A percentile compares a stretch with the other conserved stretches of the same genome.
Conservation (phyloP, 2,113 vertebrate species). For the Ploceus nigricollis region DNA sequence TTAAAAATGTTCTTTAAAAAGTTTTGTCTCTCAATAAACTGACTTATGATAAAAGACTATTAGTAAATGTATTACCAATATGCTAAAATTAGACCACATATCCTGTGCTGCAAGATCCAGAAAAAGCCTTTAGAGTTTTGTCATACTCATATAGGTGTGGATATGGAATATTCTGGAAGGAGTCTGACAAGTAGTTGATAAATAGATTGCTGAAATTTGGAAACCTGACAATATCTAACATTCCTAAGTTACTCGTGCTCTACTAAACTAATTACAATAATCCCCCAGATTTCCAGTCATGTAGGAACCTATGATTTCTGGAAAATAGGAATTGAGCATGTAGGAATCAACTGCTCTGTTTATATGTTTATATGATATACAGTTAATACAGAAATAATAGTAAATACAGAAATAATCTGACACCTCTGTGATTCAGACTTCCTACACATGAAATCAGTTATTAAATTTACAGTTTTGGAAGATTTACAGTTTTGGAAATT, state of each 20-base stretch:
- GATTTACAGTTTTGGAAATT: background rate
- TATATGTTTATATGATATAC: background rate
- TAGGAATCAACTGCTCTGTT: background rate
- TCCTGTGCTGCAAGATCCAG: background rate
- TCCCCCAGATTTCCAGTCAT: background rate
- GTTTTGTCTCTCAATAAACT: background rate
- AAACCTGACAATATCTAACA: background rate
- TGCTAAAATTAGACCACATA: background rate
- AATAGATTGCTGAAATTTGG: background rate
- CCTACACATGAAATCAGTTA: background rate
- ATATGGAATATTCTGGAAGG: background rate
- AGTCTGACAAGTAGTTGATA: background rate
- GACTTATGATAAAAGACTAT: background rate
- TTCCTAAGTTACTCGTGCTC: background rate
- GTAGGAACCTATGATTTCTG: background rate
- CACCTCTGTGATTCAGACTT: background rate
- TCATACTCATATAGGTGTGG: fast-evolving
- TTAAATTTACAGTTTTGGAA: background rate
- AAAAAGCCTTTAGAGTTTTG: background rate
- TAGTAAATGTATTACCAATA: no score
- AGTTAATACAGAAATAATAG: background rate
- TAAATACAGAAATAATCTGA: background rate
- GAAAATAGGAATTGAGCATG: background rate
- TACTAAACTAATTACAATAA: background rate
- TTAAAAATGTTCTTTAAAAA: background rate